Evolutionary conservation across 2,113 vertebrate genomes (phyloP), one percentile per base, ranked within the genome.

Genomic region (Brachirus orientalis): DNA sequence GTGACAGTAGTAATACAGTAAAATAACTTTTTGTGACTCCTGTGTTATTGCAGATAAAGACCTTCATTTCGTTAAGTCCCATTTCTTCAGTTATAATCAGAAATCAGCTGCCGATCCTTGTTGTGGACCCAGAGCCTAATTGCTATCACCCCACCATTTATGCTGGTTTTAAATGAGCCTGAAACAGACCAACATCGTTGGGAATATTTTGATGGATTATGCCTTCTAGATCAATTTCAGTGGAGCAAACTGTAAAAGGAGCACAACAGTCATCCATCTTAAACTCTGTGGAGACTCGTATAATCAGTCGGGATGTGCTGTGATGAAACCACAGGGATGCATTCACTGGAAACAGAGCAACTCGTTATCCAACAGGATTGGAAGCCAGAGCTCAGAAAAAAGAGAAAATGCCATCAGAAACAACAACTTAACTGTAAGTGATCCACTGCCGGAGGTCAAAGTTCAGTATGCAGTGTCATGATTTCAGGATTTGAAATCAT

Each of bases 241-340:
- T n/a, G 48, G 59, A 20, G 10, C 14, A 40, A 14, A 37, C 44
- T 54, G 36, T 36, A 43, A 35, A 45, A 55, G 40, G n/a, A 33
- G 40, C 43, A 50, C 48, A 69, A 43, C 46, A 63, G 58, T 54
- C 70, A 59, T 74, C 47, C 59, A 66, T 63, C 66, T 63, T 28
- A 58, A 20, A 1, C 59, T 52, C 58, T 54, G 51, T 17, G 11
- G 40, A 51, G 38, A 46, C n/a, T 17, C 46, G 52, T 8, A 14
- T 45, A 69, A 64, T 69, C 73, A 58, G 46, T 41, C 10, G 54
- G 43, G 45, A 33, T 40, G 48, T 37, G 46, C n/a, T 8, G 22
- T 22, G 50, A 48, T 46, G 55, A 36, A 46, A 63, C 59, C 58
- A 19, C 43, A 13, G 59, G 66, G 59, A 59, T 46, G 1, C 35